Evolutionary conservation across 1,140 invertebrate species (phyloP), one percentile per base, ranked within the genome.

Genomic region (Orussus abietinus): DNA sequence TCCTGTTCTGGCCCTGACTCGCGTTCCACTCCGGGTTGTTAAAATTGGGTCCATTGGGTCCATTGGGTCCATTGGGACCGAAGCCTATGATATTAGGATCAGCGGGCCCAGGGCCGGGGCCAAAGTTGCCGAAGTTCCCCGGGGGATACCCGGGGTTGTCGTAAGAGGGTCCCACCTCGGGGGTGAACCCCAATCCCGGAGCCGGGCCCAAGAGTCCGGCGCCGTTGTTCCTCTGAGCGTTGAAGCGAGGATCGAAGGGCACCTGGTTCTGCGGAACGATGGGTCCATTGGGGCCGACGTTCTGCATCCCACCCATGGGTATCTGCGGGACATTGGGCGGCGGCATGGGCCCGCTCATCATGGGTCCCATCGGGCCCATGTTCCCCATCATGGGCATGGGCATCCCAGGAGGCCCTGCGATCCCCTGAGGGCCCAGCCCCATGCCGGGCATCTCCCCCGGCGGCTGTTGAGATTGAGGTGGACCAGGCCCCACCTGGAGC

Each of bases 341-440:
- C 3, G 45, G 42, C 40, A 65, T 62, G 0, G 51, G 45, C 4
- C 46, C 13, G 2, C 51, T 55, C 50, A 65, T 62, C 38, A 59
- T 60, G 0, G 52, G 49, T 18, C 55, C 42, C 44, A 62, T 77
- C 0, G 70, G 63, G 3, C 68, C 69, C 53, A 69, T 65, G 34
- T 59, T 64, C 15, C 67, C 70, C 55, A 77, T 62, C 61, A 69
- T 66, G 5, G 59, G 64, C 57, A 69, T 75, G 13, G 72, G 75
- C 44, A 60, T 53, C 9, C 51, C 38, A 4, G 53, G 47, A 18
- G 50, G 36, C 3, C 42, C 40, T 15, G 46, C 22, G 21, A 46
- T 46, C 2, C 36, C 37, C 25, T 32, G 26, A 34, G 33, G 21
- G 4, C 26, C 18, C 25, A 46, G 25, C n/a, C 37, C 35, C 26